These are phyloP conservation scores for Pygathrix nemaeus DNA, from an alignment of 2,113 vertebrate genomes.

Conservation along the genomic window DNA sequence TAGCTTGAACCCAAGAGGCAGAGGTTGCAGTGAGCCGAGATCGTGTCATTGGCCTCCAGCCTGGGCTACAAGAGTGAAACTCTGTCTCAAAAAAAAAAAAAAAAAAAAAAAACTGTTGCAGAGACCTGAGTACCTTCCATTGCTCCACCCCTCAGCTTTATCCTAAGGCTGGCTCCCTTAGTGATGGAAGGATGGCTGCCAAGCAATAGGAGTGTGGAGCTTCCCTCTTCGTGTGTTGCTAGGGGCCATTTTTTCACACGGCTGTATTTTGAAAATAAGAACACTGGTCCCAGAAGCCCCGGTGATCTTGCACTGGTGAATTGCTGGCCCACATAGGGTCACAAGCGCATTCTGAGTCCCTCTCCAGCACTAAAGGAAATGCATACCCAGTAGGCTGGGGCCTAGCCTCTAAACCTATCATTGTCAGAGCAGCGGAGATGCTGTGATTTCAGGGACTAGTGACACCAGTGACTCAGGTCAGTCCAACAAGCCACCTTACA, in stretches of 20 bases:
- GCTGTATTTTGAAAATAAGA: not conserved
- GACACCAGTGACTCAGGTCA: not conserved
- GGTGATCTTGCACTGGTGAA: no score
- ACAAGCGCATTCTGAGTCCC: not conserved
- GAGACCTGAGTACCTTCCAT: not conserved
- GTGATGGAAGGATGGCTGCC: not conserved
- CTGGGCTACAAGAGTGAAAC: no score
- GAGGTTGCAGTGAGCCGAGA: no score
- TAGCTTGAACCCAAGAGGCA: no score
- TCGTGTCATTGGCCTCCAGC: no score
- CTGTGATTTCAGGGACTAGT: not conserved
- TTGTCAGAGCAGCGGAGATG: not conserved
- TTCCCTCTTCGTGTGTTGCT: not conserved
- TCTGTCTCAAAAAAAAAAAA: no score
- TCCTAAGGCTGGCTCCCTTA: not conserved
- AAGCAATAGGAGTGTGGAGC: not conserved
- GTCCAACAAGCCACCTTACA: not conserved
- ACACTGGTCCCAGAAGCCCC: not conserved
- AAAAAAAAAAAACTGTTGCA: no score
- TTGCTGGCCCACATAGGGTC: not conserved
- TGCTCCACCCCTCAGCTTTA: not conserved
- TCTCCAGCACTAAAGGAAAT: not conserved
- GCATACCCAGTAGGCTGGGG: not conserved
- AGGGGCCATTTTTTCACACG: not conserved
- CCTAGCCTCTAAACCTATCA: not conserved